Base-by-base conservation (phyloP, 2,888 invertebrate species). In the Lepidocyrtinus sp. region DNA sequence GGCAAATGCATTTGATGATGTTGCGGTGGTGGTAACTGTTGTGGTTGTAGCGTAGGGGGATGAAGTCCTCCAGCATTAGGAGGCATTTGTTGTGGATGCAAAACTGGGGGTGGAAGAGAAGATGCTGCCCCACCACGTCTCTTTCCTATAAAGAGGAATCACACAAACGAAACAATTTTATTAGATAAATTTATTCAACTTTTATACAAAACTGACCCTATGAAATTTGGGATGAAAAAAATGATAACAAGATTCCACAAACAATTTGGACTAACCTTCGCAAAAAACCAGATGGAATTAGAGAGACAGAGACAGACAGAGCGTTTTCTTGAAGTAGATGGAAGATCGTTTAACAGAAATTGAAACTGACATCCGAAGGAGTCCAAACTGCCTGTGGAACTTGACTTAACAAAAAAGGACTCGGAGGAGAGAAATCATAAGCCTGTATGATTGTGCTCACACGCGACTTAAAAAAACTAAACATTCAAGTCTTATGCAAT, bases 41-140 rank as follows among this genome's bases (percentile, higher is more conserved):
- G 87, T 75, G 86, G 87, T 67, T 85, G 87, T 78, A 85, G 88
- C 88, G 85, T 86, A 70, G 89, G 89, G 88, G 88, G 89, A 88
- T 88, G 89, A 88, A 87, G 89, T 88, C 88, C 88, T 88, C 89
- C 89, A 88, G 89, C 88, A 88, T 88, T 89, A 67, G 83, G 82
- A 64, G 82, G 77, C 74, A 82, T 82, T 74, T 85, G 86, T 71
- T 71, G 78, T 9, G 85, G 83, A 76, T 83, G 84, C 46, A 85
- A 84, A 64, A 85, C 83, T 50, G 87, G 86, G 36, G 87, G 86
- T 61, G 87, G 87, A 62, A 85, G 81, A 9, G 84, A 80, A 1
- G 84, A 72, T 15, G 83, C 74, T 45, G 81, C 75, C 17, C 75
- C 71, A 46, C 82, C 62, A 36, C 86, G 76, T 76, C 84, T 65